Evolutionary conservation across 2,113 vertebrate species (phyloP).

Genomic region (Eretmochelys imbricata): DNA sequence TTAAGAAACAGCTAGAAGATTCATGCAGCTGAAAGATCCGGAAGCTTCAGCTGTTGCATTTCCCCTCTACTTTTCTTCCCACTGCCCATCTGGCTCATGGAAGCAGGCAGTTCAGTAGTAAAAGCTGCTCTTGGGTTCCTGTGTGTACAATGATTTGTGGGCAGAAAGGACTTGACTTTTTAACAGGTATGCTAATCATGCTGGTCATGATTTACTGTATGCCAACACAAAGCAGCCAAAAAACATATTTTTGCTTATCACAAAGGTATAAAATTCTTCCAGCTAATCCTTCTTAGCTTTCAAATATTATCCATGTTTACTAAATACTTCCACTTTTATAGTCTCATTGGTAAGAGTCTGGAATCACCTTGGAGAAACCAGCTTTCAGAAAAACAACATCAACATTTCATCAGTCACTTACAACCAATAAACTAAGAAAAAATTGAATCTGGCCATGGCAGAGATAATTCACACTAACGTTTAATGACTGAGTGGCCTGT

Average conservation of each 20-base stretch:
- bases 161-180: neutral
- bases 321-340: neutral
- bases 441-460: neutral
- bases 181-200: accelerated
- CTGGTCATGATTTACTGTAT: neutral
- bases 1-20: neutral
- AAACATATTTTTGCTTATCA: neutral
- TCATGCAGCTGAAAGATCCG: neutral
- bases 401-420: neutral
- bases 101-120: neutral
- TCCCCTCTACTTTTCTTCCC: neutral
- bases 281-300: neutral
- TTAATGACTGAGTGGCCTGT: accelerated
- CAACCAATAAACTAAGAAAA: neutral
- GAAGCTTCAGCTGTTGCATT: neutral
- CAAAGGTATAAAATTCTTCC: neutral
- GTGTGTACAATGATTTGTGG: neutral
- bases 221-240: slow-evolving; percentile 16
- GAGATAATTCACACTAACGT: neutral
- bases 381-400: neutral
- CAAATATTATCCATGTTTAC: neutral
- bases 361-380: neutral
- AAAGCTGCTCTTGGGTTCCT: neutral
- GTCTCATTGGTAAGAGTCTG: neutral
- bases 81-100: neutral